phyloP scores from a whole-genome alignment of 2,888 invertebrate genomes.

The Perizoma affinitatum region DNA sequence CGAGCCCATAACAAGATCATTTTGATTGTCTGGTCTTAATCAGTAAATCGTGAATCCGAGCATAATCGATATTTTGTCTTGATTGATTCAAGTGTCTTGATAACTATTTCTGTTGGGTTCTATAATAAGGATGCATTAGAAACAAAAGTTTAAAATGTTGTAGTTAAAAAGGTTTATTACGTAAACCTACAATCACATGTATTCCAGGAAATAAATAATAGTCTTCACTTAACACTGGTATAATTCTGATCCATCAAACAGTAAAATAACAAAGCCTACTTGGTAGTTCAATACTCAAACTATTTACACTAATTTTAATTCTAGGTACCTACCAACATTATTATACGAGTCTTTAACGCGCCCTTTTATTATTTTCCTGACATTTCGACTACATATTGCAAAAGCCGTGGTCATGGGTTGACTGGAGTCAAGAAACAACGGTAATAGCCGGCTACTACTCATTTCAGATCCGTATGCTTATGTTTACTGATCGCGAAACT shows the following conservation, averaged over 20 bases:
- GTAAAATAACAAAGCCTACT: constrained; percentile 22
- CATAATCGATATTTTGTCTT: background rate
- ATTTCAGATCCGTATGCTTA: too few relatives aligned
- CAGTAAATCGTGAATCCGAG: constrained; percentile 4
- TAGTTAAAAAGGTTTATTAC: constrained; percentile 55
- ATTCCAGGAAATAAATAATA: constrained; percentile 59
- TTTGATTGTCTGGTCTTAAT: background rate
- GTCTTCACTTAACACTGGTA: constrained; percentile 52
- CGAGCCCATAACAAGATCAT: too few relatives aligned
- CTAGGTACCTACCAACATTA: too few relatives aligned
- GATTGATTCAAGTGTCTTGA: constrained; percentile 8
- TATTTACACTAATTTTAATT: too few relatives aligned
- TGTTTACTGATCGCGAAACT: too few relatives aligned
- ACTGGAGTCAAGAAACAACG: too few relatives aligned
- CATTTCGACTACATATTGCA: too few relatives aligned
- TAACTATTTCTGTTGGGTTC: background rate
- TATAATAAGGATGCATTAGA: constrained; percentile 10
- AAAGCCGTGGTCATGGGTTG: too few relatives aligned
- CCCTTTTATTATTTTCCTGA: too few relatives aligned
- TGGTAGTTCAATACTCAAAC: constrained; percentile 3
- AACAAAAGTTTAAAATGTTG: constrained; percentile 28
- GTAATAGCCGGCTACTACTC: too few relatives aligned
- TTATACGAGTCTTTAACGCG: too few relatives aligned
- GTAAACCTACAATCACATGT: constrained; percentile 55
- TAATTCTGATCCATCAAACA: constrained; percentile 52